A percentile compares a stretch with the other conserved stretches of the same genome.
phyloP scores from a whole-genome alignment of 2,113 vertebrate species.

The Caloenas nicobarica region DNA sequence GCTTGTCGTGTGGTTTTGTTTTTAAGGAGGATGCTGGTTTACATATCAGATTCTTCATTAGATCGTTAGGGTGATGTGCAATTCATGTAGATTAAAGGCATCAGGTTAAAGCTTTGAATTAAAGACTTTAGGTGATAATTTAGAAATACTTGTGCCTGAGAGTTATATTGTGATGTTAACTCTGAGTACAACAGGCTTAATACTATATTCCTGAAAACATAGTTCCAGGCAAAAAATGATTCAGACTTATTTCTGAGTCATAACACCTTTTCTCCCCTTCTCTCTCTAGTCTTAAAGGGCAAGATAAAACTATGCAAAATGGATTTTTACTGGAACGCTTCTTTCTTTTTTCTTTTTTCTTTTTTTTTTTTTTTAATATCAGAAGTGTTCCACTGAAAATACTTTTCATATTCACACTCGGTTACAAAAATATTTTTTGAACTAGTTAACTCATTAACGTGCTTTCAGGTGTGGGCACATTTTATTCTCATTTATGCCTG shows the following conservation, averaged over 20 bases:
- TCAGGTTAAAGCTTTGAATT: not conserved
- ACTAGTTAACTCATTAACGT: not conserved
- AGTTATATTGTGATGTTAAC: not conserved
- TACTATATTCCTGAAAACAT: not conserved
- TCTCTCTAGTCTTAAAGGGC: not conserved
- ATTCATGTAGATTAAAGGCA: not conserved
- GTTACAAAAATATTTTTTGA: not conserved
- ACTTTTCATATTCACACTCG: not conserved
- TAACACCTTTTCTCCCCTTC: not conserved
- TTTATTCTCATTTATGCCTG: not conserved
- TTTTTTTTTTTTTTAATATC: not conserved
- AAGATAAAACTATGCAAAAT: not conserved
- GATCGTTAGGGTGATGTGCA: not conserved
- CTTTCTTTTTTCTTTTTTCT: not conserved
- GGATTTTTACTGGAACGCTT: not conserved
- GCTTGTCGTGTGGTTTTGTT: no score
- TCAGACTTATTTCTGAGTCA: not conserved
- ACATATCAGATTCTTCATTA: not conserved
- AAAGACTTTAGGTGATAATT: not conserved
- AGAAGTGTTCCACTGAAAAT: not conserved
- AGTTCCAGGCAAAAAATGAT: not conserved
- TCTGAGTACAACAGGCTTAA: not conserved
- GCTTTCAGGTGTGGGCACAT: not conserved
- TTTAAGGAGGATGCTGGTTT: not conserved
- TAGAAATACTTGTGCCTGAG: not conserved